phyloP scores from a whole-genome alignment of 2,797 vertebrate species.

The Lindbergichthys nudifrons region DNA sequence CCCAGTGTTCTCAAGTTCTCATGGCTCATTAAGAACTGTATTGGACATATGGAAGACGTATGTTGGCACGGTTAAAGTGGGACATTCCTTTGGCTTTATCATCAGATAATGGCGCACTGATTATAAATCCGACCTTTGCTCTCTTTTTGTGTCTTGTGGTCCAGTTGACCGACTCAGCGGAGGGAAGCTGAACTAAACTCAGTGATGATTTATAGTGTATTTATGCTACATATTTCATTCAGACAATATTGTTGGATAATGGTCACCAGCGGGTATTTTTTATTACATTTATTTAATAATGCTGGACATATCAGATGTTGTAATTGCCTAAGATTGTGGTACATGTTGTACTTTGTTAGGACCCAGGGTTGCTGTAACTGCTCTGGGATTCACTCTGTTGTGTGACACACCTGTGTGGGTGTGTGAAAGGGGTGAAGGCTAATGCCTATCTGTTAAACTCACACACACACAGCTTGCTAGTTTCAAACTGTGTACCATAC shows the following conservation, averaged over 20 bases:
- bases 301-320: neutral
- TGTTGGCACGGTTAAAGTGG: conserved; percentile 29
- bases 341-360: neutral
- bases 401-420: conserved; percentile 12
- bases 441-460: too few species aligned
- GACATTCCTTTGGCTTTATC: conserved; percentile 52
- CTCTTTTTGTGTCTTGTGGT: conserved; percentile 28
- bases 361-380: neutral
- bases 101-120: conserved; percentile 43
- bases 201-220: neutral
- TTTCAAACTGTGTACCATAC: too few species aligned
- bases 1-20: conserved; percentile 21
- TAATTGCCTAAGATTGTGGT: neutral
- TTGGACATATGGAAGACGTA: conserved; percentile 23
- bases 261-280: neutral
- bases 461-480: too few species aligned
- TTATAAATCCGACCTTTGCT: conserved; percentile 37
- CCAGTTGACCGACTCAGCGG: conserved; percentile 37
- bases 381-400: neutral
- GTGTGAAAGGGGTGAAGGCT: neutral
- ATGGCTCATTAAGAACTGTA: conserved; percentile 9
- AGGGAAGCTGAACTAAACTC: neutral
- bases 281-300: neutral
- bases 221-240: neutral
- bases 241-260: neutral